Evolutionary conservation across 1,140 invertebrate genomes (phyloP).

Genomic region (Neotoxoptera formosana): DNA sequence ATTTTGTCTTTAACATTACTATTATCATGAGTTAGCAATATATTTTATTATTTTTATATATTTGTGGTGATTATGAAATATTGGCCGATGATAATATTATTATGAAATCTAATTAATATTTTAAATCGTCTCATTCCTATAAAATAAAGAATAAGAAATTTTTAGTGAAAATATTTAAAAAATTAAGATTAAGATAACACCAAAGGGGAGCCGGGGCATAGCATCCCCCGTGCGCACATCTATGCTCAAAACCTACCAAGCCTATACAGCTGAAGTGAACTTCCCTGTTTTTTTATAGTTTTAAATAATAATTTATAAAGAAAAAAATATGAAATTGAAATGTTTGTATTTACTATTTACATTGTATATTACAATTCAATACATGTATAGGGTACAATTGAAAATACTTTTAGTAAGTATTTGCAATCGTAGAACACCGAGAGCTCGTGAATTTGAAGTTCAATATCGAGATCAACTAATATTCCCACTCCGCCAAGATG

Average conservation of each 20-base stretch:
- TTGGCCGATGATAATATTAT: no score
- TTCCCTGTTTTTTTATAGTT: neutral
- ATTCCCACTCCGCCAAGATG: neutral
- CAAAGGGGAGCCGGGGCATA: no score
- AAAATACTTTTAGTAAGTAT: neutral
- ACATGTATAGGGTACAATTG: neutral
- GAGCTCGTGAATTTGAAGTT: constrained; percentile 30
- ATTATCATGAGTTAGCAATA: no score
- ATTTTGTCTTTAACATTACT: no score
- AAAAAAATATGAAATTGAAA: neutral
- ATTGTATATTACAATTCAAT: neutral
- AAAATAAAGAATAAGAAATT: no score
- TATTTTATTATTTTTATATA: no score
- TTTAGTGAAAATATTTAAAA: no score
- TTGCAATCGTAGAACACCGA: neutral
- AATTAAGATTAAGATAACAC: no score
- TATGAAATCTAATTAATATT: no score
- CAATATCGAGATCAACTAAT: constrained; percentile 32
- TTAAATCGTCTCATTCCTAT: no score
- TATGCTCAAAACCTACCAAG: neutral
- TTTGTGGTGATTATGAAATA: no score
- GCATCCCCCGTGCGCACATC: no score
- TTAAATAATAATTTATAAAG: neutral
- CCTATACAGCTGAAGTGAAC: neutral
- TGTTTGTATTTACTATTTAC: neutral